phyloP scores from a whole-genome alignment of 2,113 vertebrate genomes.

The Phoxinus phoxinus region DNA sequence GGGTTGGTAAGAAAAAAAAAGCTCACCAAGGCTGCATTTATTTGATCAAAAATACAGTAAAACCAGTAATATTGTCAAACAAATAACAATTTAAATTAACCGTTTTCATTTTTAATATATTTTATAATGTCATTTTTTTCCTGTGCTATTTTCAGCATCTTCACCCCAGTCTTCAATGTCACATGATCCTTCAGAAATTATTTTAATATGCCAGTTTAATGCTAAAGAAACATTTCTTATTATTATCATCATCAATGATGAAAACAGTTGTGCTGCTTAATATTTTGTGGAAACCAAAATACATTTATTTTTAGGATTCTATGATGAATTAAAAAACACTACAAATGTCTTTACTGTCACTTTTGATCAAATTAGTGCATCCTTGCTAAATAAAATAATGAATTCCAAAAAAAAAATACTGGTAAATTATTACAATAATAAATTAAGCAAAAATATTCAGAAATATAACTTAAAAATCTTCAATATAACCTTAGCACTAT shows the following conservation, averaged over 20 bases:
- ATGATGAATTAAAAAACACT: too few species aligned
- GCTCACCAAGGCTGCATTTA: not conserved
- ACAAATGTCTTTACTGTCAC: not conserved
- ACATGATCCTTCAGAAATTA: not conserved
- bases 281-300: too few species aligned
- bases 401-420: too few species aligned
- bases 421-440: not conserved
- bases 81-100: too few species aligned
- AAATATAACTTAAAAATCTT: not conserved
- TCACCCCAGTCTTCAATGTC: not conserved
- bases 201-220: not conserved
- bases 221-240: not conserved
- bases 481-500: not conserved
- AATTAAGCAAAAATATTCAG: not conserved
- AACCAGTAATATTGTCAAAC: too few species aligned
- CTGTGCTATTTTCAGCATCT: not conserved
- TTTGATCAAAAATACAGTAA: not conserved
- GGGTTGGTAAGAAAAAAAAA: too few species aligned
- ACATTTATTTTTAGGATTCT: too few species aligned
- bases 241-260: not conserved
- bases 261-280: not conserved
- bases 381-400: not conserved
- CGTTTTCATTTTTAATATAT: not conserved
- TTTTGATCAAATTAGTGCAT: not conserved
- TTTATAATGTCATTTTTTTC: not conserved